Base-by-base conservation (phyloP, 2,113 vertebrate genomes). In the Nesogale talazaci region DNA sequence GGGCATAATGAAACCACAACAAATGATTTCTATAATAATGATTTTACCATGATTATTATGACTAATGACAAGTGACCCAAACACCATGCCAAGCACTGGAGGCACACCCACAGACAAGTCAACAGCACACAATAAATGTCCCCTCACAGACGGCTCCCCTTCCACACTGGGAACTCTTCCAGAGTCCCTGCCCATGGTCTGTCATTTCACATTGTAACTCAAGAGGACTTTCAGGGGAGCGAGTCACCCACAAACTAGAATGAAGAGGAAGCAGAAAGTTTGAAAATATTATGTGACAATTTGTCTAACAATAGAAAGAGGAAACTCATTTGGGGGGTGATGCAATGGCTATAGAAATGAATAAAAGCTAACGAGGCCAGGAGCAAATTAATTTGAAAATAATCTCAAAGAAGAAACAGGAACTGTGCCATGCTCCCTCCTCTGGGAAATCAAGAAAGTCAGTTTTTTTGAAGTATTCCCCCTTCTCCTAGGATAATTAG, bases 311-410 rank as follows among this genome's bases (percentile, higher is more conserved):
- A 95, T 94, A 92, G 94, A 93, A 95, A 95, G 84, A 92, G 95
- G 94, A 96, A 97, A 91, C 88, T 97, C 94, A 89, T 90, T 90
- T 86, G 78, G 59, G 42, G 91, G 90, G 88, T 94, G 91, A 95
- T 59, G 84, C 75, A 86, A 67, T n/a, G 59, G 31, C 65, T 77
- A 42, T 5, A 95, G 95, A 90, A 93, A 90, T 78, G 96, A 96
- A 87, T 83, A 89, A 89, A 84, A 74, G 17, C 78, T 42, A 94
- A 95, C 36, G 19, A 72, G 95, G 94, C 94, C 94, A 95, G 89
- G 36, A 95, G 81, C 91, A 92, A 94, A 96, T 94, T 96, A 96
- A 95, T 90, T 63, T 85, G 82, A 81, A 92, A 81, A 91, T 95
- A 95, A 97, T 94, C 91, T 42, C 65, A 83, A 78, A 88, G 70